These are phyloP conservation scores for Mustela nigripes DNA, from an alignment of 2,113 vertebrate genomes.

Conservation along the genomic window DNA sequence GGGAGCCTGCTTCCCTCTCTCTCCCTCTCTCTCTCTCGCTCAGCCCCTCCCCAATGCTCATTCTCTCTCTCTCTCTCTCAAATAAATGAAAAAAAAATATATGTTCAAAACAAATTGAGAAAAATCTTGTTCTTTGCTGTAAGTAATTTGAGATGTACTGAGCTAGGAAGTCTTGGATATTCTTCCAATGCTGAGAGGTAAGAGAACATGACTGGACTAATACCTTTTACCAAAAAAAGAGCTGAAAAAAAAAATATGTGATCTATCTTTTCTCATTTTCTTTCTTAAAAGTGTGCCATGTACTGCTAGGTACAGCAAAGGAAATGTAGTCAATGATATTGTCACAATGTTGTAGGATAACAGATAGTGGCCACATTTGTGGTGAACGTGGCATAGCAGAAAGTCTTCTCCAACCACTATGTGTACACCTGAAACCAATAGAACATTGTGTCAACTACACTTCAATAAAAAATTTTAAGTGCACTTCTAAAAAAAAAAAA, in stretches of 20 bases:
- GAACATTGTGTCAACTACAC: background rate
- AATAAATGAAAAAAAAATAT: too few species aligned
- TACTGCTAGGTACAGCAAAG: background rate
- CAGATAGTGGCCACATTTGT: background rate
- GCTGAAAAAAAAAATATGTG: background rate
- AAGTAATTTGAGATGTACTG: background rate
- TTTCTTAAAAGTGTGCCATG: background rate
- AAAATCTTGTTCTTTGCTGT: background rate
- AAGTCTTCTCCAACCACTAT: background rate
- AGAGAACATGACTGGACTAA: background rate
- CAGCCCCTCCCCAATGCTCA: too few species aligned
- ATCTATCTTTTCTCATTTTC: background rate
- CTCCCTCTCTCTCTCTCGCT: too few species aligned
- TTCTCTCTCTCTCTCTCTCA: too few species aligned
- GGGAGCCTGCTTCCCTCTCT: too few species aligned
- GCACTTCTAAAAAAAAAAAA: background rate
- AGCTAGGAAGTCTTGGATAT: background rate
- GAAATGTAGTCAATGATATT: background rate
- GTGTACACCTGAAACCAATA: background rate
- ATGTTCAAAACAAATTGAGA: background rate
- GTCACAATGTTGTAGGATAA: background rate
- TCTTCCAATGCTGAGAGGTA: background rate
- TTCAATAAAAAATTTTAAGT: background rate
- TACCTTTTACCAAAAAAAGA: background rate
- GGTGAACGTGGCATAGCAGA: background rate